These are phyloP conservation scores for Grammomys dolichurus DNA, from an alignment of 2,113 vertebrate genomes.

Conservation along the genomic window DNA sequence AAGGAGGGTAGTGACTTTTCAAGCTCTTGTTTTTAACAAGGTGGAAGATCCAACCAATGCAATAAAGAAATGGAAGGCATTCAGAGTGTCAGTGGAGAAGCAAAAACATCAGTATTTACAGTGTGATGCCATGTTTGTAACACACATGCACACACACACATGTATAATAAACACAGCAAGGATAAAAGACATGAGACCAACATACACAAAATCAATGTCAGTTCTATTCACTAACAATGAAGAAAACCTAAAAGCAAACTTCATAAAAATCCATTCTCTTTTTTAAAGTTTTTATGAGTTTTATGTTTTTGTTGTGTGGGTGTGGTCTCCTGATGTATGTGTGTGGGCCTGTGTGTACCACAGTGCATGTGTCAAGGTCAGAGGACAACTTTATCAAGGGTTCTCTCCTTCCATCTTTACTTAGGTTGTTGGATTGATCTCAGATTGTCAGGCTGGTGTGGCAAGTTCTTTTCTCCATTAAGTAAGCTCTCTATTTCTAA, in stretches of 20 bases:
- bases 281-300: not conserved
- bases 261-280: not conserved
- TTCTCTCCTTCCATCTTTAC: not conserved
- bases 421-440: not conserved
- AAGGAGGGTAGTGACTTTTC: not conserved
- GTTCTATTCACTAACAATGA: not conserved
- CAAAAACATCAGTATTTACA: not conserved
- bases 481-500: not conserved
- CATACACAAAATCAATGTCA: not conserved
- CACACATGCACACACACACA: not conserved
- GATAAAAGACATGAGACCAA: not conserved
- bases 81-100: not conserved
- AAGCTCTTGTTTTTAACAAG: not conserved
- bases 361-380: not conserved
- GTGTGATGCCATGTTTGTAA: not conserved
- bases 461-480: not conserved
- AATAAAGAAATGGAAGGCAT: not conserved
- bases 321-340: not conserved
- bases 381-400: not conserved
- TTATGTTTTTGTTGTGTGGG: not conserved
- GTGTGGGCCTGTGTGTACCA: not conserved
- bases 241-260: constrained; percentile 36
- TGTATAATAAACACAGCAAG: not conserved
- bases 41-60: not conserved
- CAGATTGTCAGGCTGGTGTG: not conserved